Evolutionary conservation across 1,140 invertebrate genomes (phyloP).

Genomic region (Anadara kagoshimensis): DNA sequence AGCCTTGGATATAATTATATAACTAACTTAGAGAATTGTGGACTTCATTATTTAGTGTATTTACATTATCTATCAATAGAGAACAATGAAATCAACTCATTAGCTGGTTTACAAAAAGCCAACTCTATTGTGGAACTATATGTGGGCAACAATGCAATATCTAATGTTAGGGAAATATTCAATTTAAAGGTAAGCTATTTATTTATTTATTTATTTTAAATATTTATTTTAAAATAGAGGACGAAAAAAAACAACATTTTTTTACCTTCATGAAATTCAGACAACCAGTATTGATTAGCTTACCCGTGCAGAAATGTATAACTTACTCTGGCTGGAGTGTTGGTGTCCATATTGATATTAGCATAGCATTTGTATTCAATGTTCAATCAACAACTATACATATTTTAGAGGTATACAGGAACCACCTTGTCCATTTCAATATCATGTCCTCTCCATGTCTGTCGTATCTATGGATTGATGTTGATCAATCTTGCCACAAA

Average conservation of each 20-base stretch:
- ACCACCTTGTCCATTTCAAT: not conserved
- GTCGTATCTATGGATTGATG: too few species aligned
- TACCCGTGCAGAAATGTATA: too few species aligned
- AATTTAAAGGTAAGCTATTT: conserved; percentile 64
- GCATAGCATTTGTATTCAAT: not conserved
- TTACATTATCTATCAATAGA: conserved; percentile 69
- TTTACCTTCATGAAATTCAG: too few species aligned
- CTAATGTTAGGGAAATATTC: conserved; percentile 70
- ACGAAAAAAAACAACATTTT: too few species aligned
- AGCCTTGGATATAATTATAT: conserved; percentile 90
- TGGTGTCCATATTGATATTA: too few species aligned
- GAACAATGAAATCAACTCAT: conserved; percentile 62
- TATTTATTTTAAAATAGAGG: too few species aligned
- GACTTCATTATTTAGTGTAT: conserved; percentile 54
- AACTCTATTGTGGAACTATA: conserved; percentile 69
- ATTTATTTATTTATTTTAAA: not conserved
- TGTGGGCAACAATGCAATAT: conserved; percentile 70
- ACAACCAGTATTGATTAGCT: too few species aligned
- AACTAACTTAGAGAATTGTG: conserved; percentile 76
- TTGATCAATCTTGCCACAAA: too few species aligned
- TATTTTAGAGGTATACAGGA: not conserved
- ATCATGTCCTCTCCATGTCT: too few species aligned
- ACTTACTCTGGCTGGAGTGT: too few species aligned
- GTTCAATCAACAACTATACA: not conserved
- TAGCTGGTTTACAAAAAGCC: conserved; percentile 61